Evolutionary conservation across 2,888 invertebrate species (phyloP).

Genomic region (Hesperia comma): DNA sequence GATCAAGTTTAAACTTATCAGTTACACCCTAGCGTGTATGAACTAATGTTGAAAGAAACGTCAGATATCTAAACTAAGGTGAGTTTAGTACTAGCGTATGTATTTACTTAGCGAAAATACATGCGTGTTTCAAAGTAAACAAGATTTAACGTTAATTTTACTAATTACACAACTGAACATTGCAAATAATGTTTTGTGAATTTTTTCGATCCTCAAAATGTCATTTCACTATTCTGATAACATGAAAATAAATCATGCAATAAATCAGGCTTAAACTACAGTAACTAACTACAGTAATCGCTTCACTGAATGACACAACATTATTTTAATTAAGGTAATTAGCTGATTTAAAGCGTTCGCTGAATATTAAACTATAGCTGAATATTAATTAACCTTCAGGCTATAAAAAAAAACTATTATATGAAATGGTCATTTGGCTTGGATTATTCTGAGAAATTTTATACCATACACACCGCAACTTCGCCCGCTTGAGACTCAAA

Average conservation of each 20-base stretch:
- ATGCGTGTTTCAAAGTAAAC: background rate
- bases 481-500: too few relatives aligned
- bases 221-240: slow-evolving; percentile 11
- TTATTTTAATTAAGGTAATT: slow-evolving; percentile 26
- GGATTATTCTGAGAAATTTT: too few relatives aligned
- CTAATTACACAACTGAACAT: background rate
- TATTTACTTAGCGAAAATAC: slow-evolving; percentile 7
- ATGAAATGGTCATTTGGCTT: too few relatives aligned
- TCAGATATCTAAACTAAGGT: too few relatives aligned
- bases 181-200: background rate
- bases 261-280: slow-evolving; percentile 18
- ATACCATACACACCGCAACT: too few relatives aligned
- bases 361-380: slow-evolving; percentile 1
- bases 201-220: slow-evolving; percentile 4
- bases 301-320: slow-evolving; percentile 21
- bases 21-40: background rate
- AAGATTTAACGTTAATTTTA: slow-evolving; percentile 8
- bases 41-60: background rate
- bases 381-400: too few relatives aligned
- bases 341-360: slow-evolving; percentile 16
- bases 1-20: too few relatives aligned
- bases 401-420: too few relatives aligned
- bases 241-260: slow-evolving; percentile 23
- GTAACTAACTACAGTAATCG: too few relatives aligned
- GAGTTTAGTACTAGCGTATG: too few relatives aligned